These are phyloP conservation scores for Eclectus roratus DNA, from an alignment of 2,113 vertebrate genomes.

Conservation along the genomic window DNA sequence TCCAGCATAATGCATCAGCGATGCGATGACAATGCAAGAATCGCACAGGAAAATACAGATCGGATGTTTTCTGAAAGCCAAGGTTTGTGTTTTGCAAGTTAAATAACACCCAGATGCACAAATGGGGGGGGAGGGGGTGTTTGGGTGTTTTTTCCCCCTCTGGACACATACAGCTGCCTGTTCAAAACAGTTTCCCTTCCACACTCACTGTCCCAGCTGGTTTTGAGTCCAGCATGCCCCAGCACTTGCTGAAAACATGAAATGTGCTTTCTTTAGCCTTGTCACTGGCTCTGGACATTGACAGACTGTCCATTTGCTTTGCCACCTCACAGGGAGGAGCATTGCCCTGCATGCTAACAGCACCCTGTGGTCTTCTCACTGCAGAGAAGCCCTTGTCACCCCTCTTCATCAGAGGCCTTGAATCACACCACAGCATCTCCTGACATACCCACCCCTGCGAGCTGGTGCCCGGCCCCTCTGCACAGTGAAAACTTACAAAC, in stretches of 20 bases:
- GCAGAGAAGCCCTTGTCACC: accelerated
- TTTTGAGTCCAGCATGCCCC: background rate
- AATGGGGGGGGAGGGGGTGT: too few species aligned
- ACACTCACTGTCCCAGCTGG: background rate
- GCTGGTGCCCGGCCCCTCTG: background rate
- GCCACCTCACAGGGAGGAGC: background rate
- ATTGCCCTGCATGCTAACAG: background rate
- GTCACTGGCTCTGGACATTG: background rate
- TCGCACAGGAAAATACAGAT: background rate
- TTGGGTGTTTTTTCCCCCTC: background rate
- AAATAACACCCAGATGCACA: background rate
- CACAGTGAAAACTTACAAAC: accelerated
- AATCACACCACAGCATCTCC: background rate
- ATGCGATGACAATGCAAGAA: background rate
- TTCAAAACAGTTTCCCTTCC: background rate
- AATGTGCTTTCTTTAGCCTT: background rate
- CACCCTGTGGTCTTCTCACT: background rate
- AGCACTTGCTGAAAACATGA: accelerated
- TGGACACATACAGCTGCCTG: background rate
- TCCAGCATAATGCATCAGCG: background rate
- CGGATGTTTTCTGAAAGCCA: background rate
- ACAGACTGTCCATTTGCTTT: background rate
- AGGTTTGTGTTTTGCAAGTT: background rate
- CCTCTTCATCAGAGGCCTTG: background rate
- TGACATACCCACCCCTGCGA: accelerated